Percentiles rank a stretch among this genome's conserved stretches.
These are phyloP conservation scores for Conus betulinus DNA, from an alignment of 1,140 invertebrate species.

Conservation along the genomic window DNA sequence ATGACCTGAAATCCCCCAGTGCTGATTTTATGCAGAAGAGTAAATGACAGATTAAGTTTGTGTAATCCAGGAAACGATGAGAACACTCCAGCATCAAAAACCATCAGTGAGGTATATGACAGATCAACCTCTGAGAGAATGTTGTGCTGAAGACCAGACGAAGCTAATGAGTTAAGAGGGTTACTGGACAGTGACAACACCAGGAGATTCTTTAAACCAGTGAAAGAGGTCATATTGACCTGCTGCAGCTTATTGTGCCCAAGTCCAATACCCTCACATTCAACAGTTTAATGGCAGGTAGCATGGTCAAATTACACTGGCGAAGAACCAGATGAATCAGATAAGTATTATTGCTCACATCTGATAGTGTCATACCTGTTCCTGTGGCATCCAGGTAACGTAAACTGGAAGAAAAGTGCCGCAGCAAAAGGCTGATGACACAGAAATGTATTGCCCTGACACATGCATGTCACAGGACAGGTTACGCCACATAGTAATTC, in stretches of 20 bases:
- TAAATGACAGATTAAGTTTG: not conserved
- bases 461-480: too few relatives aligned
- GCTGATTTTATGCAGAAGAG: not conserved
- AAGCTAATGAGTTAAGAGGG: not conserved
- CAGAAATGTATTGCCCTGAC: too few relatives aligned
- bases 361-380: too few relatives aligned
- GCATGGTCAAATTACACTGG: too few relatives aligned
- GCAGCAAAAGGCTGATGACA: too few relatives aligned
- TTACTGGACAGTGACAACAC: slow-evolving; percentile 24
- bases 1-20: not conserved
- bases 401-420: too few relatives aligned
- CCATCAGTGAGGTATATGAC: not conserved
- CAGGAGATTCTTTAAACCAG: slow-evolving; percentile 7
- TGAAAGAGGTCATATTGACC: not conserved
- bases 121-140: not conserved
- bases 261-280: slow-evolving; percentile 20
- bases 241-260: slow-evolving; percentile 21
- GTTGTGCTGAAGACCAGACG: not conserved
- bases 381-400: too few relatives aligned
- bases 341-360: too few relatives aligned
- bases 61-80: slow-evolving; percentile 6
- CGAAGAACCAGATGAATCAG: too few relatives aligned
- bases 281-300: not conserved
- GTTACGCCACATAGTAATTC: too few relatives aligned
- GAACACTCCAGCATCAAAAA: slow-evolving; percentile 16